Base-by-base conservation (phyloP, 2,797 vertebrate genomes). In the Apodemus agrarius region DNA sequence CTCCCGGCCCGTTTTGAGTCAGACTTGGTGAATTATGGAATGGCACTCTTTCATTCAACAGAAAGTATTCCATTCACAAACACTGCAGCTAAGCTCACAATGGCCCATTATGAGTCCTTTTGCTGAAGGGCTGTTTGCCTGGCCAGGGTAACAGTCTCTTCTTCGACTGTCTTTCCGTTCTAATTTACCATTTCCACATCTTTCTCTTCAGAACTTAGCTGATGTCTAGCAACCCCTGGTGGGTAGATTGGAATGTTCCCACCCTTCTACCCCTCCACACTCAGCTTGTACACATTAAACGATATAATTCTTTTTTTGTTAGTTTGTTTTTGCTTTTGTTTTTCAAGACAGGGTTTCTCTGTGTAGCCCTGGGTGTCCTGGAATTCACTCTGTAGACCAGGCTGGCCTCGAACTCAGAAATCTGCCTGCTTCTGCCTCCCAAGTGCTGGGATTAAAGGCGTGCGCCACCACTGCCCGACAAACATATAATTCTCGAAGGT, bases 61-160 rank as follows among this genome's bases (percentile, higher is more conserved):
- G 95, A 96, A 96, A 95, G 92, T 87, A 76, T 95, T 94, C 89
- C 96, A 97, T 97, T 97, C 96, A 96, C 96, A 97, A 95, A 93
- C 14, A 37, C 80, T 61, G 57, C 16, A 49, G 52, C 85, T 67
- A 65, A 89, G 61, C 76, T 49, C 83, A 97, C 97, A 96, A 92
- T 54, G 67, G 59, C 16, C 75, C 91, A 95, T 94, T 97, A 86
- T 92, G 90, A 89, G 43, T 12, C 76, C 69, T 93, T 93, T 88
- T 61, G 69, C 91, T 72, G 43, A 59, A 90, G 91, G 49, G 78
- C 37, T 61, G n/a, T 40, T 34, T 82, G 76, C 54, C 80, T 96
- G 85, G 72, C 76, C 82, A 95, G 19, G 76, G 59, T 14, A 93
- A 94, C 76, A 88, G 90, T 31, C 61, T 93, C 52, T 74, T 91